phyloP scores from a whole-genome alignment of 2,888 invertebrate species.

The Mimachlamys varia region DNA sequence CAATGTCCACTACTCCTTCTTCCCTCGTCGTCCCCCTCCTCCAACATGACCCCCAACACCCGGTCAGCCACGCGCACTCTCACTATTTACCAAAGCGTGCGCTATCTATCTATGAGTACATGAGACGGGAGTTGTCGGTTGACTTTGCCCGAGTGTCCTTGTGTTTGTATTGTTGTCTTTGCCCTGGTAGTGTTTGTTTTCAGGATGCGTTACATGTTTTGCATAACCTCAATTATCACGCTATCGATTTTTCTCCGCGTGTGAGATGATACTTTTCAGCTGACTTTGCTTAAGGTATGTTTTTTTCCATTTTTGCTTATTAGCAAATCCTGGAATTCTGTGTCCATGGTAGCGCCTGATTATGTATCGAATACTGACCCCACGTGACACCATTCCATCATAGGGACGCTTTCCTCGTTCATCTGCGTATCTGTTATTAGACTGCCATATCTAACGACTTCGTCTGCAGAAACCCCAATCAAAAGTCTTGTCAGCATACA shows the following conservation, averaged over 20 bases:
- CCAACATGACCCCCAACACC: too few species aligned
- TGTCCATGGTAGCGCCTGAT: background rate
- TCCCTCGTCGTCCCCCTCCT: too few species aligned
- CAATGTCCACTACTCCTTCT: too few species aligned
- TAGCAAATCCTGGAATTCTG: background rate
- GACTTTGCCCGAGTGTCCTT: too few species aligned
- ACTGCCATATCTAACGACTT: background rate
- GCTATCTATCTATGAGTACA: too few species aligned
- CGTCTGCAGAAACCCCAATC: background rate
- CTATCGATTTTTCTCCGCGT: background rate
- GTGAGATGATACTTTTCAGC: background rate
- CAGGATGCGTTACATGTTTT: background rate
- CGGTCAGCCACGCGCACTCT: too few species aligned
- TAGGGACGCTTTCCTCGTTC: background rate
- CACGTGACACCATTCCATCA: slow-evolving; percentile 2
- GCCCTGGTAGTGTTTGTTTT: background rate
- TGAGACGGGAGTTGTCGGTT: too few species aligned
- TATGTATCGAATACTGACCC: background rate
- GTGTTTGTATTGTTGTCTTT: too few species aligned
- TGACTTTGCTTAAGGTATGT: background rate
- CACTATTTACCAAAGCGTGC: too few species aligned
- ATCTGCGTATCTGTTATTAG: background rate
- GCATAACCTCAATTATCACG: background rate
- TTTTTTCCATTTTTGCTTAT: slow-evolving; percentile 17
- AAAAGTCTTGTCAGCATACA: background rate